Conservation (phyloP, 2,888 invertebrate species). For the Pseudococcus jackbeardsleyi region DNA sequence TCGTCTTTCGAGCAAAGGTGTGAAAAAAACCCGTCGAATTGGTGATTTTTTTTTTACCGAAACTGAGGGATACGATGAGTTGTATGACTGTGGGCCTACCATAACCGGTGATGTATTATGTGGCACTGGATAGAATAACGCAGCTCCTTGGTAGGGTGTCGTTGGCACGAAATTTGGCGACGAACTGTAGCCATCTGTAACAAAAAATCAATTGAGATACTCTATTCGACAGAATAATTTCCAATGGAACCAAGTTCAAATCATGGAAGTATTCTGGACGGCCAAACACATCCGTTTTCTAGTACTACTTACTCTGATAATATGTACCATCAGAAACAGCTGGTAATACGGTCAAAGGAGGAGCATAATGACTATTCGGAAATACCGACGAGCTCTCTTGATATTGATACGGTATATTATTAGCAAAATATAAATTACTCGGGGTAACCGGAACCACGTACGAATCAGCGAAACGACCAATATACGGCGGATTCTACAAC, state of each 20-base stretch:
- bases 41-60: background rate
- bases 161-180: constrained; percentile 33
- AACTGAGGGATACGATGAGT: constrained; percentile 46
- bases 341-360: constrained; percentile 57
- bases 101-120: constrained; percentile 53
- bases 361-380: constrained; percentile 48
- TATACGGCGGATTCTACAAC: constrained; percentile 50
- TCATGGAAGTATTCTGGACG: no score
- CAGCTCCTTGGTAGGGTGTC: constrained; percentile 57
- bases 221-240: background rate
- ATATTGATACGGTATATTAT: constrained; percentile 58
- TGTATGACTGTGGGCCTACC: constrained; percentile 54
- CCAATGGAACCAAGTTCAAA: no score
- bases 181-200: constrained; percentile 24
- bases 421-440: constrained; percentile 56
- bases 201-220: no score
- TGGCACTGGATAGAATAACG: constrained; percentile 59
- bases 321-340: constrained; percentile 50
- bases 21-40: background rate
- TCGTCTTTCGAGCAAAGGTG: background rate
- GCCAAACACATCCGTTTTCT: background rate
- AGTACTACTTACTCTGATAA: constrained; percentile 39
- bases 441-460: constrained; percentile 55
- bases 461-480: constrained; percentile 47
- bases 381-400: constrained; percentile 48